Conservation (phyloP, 35 echinoderm and acorn worm genomes). For the Holothuria glaberrima region DNA sequence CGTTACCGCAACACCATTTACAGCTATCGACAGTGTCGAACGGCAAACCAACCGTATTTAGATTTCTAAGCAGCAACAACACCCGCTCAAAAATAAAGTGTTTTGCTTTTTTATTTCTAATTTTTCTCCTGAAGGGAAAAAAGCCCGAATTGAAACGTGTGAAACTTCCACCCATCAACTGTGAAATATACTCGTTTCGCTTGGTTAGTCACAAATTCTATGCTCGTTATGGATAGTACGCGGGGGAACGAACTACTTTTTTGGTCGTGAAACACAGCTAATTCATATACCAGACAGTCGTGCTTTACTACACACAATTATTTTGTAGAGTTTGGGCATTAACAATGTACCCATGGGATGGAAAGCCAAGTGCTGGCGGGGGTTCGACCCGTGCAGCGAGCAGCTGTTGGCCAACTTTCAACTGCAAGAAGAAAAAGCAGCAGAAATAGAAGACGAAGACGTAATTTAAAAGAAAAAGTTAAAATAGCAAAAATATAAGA, state of each 20-base stretch:
- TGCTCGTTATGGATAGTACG: conserved; percentile 38
- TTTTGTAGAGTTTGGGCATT: conserved; percentile 45
- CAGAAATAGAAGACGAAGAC: neutral
- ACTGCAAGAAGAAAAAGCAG: neutral
- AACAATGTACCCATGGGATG: conserved; percentile 11
- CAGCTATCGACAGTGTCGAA: no score
- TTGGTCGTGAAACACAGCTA: neutral
- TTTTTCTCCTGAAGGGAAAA: conserved; percentile 24
- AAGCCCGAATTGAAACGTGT: conserved; percentile 41
- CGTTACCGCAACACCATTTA: no score
- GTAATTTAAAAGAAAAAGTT: neutral
- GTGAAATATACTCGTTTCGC: conserved; percentile 44
- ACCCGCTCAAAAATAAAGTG: no score
- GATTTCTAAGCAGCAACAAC: no score
- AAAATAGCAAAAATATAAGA: neutral
- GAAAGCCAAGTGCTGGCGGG: neutral
- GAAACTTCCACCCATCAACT: conserved; percentile 44
- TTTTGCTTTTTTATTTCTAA: no score
- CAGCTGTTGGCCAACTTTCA: neutral
- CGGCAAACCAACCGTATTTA: no score
- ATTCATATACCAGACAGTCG: conserved; percentile 39
- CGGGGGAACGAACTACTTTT: conserved; percentile 18
- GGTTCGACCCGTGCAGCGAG: conserved; percentile 9
- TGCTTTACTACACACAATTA: conserved; percentile 46
- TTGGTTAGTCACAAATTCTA: conserved; percentile 38